Evolutionary conservation across 2,113 vertebrate genomes (phyloP).

Genomic region (Conger conger): DNA sequence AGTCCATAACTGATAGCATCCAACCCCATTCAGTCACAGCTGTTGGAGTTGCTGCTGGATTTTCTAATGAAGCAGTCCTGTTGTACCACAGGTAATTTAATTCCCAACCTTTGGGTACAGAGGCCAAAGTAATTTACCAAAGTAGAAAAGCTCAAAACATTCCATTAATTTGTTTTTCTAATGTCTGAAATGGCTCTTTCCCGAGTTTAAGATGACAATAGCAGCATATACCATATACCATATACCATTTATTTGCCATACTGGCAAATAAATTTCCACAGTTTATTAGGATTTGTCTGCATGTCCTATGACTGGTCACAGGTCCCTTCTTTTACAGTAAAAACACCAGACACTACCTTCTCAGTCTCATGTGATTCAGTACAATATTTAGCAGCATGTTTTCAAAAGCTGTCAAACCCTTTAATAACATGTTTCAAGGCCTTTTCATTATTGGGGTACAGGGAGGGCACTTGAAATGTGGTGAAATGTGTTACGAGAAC

Average conservation of each 20-base stretch:
- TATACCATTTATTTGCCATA: no score
- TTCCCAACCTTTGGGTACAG: not conserved
- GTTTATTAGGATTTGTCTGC: not conserved
- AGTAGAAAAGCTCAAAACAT: not conserved
- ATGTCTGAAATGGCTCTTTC: not conserved
- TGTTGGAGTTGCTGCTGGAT: not conserved
- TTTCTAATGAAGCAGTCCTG: not conserved
- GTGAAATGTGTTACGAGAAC: not conserved
- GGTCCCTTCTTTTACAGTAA: not conserved
- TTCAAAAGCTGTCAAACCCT: constrained; percentile 31
- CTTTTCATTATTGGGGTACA: constrained; percentile 13
- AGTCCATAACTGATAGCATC: not conserved
- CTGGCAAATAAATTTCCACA: constrained; percentile 8
- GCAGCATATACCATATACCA: not conserved
- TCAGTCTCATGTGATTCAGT: not conserved
- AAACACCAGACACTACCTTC: not conserved
- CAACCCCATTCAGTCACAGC: not conserved
- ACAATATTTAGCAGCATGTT: constrained; percentile 21
- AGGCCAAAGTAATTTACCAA: not conserved
- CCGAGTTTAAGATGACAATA: not conserved
- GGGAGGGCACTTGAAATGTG: not conserved
- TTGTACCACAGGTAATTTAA: not conserved
- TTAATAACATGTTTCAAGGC: constrained; percentile 25
- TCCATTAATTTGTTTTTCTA: not conserved
- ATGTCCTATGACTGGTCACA: not conserved